Evolutionary conservation across 2,797 vertebrate genomes (phyloP), one percentile per base, ranked within the genome.

Genomic region (Aphelocoma californica): DNA sequence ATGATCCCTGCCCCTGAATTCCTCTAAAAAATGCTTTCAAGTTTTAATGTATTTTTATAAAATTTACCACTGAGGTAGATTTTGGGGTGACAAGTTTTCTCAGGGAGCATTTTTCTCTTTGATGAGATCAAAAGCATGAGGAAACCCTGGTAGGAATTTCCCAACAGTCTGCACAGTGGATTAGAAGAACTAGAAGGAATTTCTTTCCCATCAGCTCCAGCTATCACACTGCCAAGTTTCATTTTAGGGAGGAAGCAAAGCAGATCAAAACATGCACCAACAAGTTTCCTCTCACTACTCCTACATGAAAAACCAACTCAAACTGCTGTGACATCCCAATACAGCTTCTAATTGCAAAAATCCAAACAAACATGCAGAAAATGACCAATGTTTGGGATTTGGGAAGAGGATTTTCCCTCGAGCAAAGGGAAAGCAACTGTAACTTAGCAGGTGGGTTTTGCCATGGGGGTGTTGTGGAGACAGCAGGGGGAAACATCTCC

Each of bases 261-360:
- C 53, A 70, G 86, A 89, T 85, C 87, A 91, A 91, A 93, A 91
- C 74, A 89, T 1, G 18, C 18, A 89, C 81, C 84, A 84, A 80
- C 64, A 87, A 89, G 70, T 77, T 56, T 70, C 57, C 51, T 82
- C 84, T 85, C 53, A 8, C 74, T 73, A 20, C 65, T 95, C 93
- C 91, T 85, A 85, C 84, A 3, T 25, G 48, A 60, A n/a, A 69
- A 85, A 82, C 79, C 56, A 80, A 2, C 50, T 38, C 88, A 48
- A 77, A 85, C 44, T 58, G 84, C 62, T 4, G 12, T 5, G 34
- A 85, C 71, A 67, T 60, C 60, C 67, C 67, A 23, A 15, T 48
- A n/a, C 58, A 92, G 80, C 26, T 61, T 79, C 60, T 79, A 61
- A 81, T 15, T 44, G 31, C 44, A 51, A 44, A 75, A 38, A 8